Conservation (phyloP, 2,113 vertebrate species). For the Ochotona curzoniae region DNA sequence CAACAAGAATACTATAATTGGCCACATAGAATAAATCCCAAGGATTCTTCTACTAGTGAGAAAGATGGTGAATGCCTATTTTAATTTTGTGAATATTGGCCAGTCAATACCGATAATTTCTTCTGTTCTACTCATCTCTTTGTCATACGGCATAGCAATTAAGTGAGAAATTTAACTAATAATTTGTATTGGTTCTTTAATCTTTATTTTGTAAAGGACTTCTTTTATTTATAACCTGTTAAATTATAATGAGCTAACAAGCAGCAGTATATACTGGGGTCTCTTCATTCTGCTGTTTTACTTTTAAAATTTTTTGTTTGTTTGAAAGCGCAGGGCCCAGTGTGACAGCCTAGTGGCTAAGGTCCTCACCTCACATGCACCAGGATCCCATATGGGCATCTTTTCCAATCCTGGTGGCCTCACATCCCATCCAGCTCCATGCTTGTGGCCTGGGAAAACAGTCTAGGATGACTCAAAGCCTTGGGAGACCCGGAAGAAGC, state of each 20-base stretch:
- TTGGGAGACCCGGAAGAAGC: too few relatives aligned
- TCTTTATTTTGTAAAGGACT: conserved; percentile 3
- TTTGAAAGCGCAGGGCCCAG: too few relatives aligned
- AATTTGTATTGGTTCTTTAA: neutral
- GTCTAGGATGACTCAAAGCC: too few relatives aligned
- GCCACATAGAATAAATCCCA: neutral
- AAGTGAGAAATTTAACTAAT: neutral
- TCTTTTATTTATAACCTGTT: neutral
- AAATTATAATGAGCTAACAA: neutral
- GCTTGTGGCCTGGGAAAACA: too few relatives aligned
- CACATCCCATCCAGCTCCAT: too few relatives aligned
- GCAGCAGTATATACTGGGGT: neutral
- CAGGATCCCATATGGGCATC: too few relatives aligned
- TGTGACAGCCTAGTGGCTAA: too few relatives aligned
- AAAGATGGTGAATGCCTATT: neutral
- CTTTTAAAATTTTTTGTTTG: neutral
- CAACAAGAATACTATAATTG: neutral
- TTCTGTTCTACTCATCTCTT: neutral
- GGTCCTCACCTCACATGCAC: too few relatives aligned
- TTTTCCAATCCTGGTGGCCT: too few relatives aligned
- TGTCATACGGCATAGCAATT: neutral
- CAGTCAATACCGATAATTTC: neutral
- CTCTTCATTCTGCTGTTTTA: conserved; percentile 37
- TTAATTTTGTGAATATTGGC: neutral
- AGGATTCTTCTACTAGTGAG: neutral